A percentile compares a stretch with the other conserved stretches of the same genome.
Conservation (phyloP, 1,140 invertebrate genomes). For the Chrysomallon squamiferum region DNA sequence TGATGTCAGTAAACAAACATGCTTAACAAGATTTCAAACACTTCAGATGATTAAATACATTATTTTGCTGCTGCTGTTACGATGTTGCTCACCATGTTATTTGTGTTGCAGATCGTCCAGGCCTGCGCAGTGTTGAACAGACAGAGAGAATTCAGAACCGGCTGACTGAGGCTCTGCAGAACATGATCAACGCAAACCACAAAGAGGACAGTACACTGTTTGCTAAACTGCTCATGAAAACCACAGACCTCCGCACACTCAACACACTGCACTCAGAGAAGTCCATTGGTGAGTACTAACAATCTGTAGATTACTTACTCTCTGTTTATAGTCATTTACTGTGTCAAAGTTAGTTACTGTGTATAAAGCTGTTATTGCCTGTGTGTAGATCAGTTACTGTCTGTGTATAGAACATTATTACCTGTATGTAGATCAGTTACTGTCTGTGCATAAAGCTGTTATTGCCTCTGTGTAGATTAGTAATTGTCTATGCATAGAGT, state of each 20-base stretch:
- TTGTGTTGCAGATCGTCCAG: constrained; percentile 77
- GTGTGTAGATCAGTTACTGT: background rate
- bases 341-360: background rate
- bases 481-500: no score
- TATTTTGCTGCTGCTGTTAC: no score
- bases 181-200: constrained; percentile 82
- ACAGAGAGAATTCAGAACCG: constrained; percentile 92
- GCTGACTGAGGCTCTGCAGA: constrained; percentile 83
- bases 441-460: no score
- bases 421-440: no score
- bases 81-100: no score
- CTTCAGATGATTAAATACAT: no score
- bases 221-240: constrained; percentile 88
- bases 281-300: constrained; percentile 72
- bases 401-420: no score
- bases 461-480: no score
- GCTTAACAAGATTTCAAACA: no score
- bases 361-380: background rate
- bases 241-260: constrained; percentile 91
- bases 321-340: constrained; percentile 70
- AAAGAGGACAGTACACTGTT: constrained; percentile 73
- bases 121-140: constrained; percentile 87
- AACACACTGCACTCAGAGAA: constrained; percentile 97
- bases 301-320: background rate
- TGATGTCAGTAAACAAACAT: no score